A percentile compares a stretch with the other conserved stretches of the same genome.
Conservation (phyloP, 2,113 vertebrate species). For the Otus sunia region DNA sequence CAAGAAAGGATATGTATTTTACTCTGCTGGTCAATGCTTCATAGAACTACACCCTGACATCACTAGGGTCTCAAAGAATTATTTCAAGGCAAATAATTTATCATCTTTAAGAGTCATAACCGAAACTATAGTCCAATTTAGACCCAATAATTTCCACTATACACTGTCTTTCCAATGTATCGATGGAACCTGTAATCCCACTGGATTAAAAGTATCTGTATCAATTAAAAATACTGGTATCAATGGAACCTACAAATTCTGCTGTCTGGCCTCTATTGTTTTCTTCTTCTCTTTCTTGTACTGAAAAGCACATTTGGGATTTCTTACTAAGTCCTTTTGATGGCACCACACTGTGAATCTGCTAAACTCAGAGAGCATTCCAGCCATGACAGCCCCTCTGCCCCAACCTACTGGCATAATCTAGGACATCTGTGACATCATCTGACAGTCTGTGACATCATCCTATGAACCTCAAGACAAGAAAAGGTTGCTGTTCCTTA, state of each 20-base stretch:
- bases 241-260: not conserved
- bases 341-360: slow-evolving; percentile 2
- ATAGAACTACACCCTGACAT: not conserved
- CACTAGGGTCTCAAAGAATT: not conserved
- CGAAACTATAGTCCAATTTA: not conserved
- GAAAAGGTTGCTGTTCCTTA: not conserved
- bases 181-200: not conserved
- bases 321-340: slow-evolving; percentile 27
- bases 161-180: not conserved
- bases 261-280: not conserved
- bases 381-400: not conserved
- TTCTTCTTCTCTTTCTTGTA: not conserved
- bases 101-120: not conserved
- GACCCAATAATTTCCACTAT: not conserved
- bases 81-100: not conserved
- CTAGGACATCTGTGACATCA: not conserved
- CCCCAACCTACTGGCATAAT: not conserved
- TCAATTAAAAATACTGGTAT: not conserved
- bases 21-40: not conserved
- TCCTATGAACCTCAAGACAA: not conserved
- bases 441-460: not conserved
- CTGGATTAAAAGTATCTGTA: not conserved
- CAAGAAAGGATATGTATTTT: not conserved
- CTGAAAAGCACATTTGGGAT: not conserved
- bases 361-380: not conserved